Percentiles rank a stretch among this genome's conserved stretches.
Evolutionary conservation across 1,140 invertebrate species (phyloP).

Genomic region (Anastatus disparis): DNA sequence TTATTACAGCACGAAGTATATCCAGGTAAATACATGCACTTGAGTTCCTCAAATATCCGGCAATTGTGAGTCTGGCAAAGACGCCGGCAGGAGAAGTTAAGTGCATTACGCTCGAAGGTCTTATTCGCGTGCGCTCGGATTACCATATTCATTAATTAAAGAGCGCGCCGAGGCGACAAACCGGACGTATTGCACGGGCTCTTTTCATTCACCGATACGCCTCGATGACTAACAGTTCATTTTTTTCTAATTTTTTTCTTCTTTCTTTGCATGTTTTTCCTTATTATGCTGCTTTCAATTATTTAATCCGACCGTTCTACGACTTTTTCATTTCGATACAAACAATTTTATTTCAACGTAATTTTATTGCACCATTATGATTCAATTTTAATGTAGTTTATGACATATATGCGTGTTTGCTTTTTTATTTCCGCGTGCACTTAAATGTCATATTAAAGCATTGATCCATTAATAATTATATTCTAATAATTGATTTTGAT

Average conservation of each 20-base stretch:
- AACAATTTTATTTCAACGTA: neutral
- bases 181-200: neutral
- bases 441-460: no score
- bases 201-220: neutral
- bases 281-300: neutral
- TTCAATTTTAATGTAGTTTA: no score
- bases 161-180: neutral
- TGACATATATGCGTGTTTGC: no score
- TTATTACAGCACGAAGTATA: no score
- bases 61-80: no score
- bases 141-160: constrained; percentile 23
- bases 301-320: neutral
- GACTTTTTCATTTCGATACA: neutral
- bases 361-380: no score
- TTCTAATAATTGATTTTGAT: no score
- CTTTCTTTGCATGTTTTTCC: neutral
- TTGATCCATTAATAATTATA: no score
- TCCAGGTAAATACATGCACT: no score
- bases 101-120: neutral
- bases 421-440: no score
- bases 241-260: neutral
- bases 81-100: no score
- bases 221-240: neutral
- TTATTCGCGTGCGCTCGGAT: neutral
- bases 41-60: no score